Base-by-base conservation (phyloP, 2,113 vertebrate genomes). In the Phrynocephalus versicolor region DNA sequence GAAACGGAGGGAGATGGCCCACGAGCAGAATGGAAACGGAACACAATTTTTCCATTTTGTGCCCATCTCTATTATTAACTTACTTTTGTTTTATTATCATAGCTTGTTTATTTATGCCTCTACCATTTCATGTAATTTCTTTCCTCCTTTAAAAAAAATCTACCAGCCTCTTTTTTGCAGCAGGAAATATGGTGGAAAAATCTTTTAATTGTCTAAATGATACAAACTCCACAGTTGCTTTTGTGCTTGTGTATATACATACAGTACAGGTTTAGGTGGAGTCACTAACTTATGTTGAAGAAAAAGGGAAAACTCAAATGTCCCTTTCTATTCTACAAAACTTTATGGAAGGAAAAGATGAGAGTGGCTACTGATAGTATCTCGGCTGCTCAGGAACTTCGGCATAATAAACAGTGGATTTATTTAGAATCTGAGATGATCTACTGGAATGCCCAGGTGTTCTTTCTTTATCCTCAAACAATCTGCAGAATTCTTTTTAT, bases 401-500 rank as follows among this genome's bases (percentile, higher is more conserved):
- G 35, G 62, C 76, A 41, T 37, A 64, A 69, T 67, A 57, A 65
- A 60, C 39, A 19, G 35, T 37, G n/a, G 60, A 76, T 76, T 65
- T 39, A 76, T 84, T 73, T 27, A 35, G 41, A 30, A 58, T 12
- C 67, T 64, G 39, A 51, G 19, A 33, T 55, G 58, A 37, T 67
- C 72, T 67, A 19, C 65, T 55, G 62, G 62, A 57, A 77, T 77
- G 45, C 25, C 62, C 83, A 77, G 62, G 60, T 55, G 72, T 84
- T 51, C 73, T 84, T 67, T 55, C 81, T 83, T 74, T 41, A 83
- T 83, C 81, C 71, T 74, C 57, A 58, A 83, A 45, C 71, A 62
- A 84, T 84, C 83, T 76, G 16, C 27, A 67, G 39, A 67, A 76
- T 76, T 35, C 60, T 6, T 75, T 76, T 84, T 65, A 76, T 84